These are phyloP conservation scores for Tipula vernalis DNA, from an alignment of 2,888 invertebrate genomes.

Conservation along the genomic window DNA sequence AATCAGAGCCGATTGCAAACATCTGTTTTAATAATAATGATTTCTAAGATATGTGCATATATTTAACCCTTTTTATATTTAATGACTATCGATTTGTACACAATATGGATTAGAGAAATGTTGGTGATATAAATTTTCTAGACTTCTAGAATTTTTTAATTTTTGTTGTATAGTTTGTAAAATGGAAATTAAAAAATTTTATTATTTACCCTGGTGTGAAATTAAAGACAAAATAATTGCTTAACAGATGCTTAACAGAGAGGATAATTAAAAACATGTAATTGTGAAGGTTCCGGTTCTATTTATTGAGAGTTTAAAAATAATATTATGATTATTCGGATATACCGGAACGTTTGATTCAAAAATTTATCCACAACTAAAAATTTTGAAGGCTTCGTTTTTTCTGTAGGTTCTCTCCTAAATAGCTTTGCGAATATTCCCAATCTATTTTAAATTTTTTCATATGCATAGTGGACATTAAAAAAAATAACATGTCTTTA, in stretches of 20 bases:
- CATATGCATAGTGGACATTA: too few species aligned
- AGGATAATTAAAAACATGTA: not conserved
- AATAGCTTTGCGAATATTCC: too few species aligned
- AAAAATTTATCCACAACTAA: too few species aligned
- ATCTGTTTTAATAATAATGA: constrained; percentile 4
- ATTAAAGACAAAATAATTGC: not conserved
- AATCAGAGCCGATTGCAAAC: not conserved
- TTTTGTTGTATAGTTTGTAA: too few species aligned
- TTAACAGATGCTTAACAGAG: not conserved
- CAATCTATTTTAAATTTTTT: too few species aligned
- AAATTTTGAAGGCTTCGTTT: too few species aligned
- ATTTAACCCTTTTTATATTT: not conserved
- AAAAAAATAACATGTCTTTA: too few species aligned
- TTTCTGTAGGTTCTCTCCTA: too few species aligned
- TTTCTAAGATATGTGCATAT: not conserved
- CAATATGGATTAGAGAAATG: not conserved
- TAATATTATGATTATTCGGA: too few species aligned
- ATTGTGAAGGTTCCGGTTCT: not conserved
- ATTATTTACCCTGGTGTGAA: not conserved
- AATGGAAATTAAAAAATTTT: not conserved
- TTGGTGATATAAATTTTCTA: not conserved
- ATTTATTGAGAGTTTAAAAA: not conserved
- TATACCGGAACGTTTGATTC: too few species aligned
- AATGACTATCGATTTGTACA: not conserved
- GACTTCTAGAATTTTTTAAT: not conserved